phyloP scores from a whole-genome alignment of 2,113 vertebrate species.

The Microtus richardsoni region DNA sequence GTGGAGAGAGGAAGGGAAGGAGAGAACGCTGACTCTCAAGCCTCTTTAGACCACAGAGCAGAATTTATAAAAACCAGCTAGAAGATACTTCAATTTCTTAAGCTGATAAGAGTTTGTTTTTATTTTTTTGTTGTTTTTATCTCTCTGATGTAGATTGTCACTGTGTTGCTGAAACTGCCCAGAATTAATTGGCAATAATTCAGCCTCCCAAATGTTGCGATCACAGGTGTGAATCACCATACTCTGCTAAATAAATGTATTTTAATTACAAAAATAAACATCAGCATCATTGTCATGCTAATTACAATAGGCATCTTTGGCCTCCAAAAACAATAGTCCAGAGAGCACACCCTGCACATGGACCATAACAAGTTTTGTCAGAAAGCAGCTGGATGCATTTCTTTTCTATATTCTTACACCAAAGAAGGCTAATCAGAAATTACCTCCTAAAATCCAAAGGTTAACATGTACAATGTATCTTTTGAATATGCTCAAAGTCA shows the following conservation, averaged over 20 bases:
- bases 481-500: background rate
- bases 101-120: background rate
- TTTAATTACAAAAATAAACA: slow-evolving; percentile 7
- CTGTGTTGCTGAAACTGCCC: background rate
- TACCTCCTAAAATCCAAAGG: slow-evolving; percentile 7
- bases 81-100: background rate
- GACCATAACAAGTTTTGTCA: background rate
- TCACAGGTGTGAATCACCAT: background rate
- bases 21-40: background rate
- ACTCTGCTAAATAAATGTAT: background rate
- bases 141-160: background rate
- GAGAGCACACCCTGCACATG: slow-evolving; percentile 13
- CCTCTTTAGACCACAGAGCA: background rate
- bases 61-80: background rate
- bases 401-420: background rate
- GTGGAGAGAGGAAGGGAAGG: background rate
- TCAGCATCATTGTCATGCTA: background rate
- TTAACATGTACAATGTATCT: background rate
- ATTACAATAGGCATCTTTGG: background rate
- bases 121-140: background rate
- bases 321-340: background rate
- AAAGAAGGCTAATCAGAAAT: background rate
- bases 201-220: background rate
- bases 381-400: background rate
- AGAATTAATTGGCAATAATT: background rate